Percentiles rank a stretch among this genome's conserved stretches.
Conservation (phyloP, 2,888 invertebrate genomes). For the Agrochola macilenta region DNA sequence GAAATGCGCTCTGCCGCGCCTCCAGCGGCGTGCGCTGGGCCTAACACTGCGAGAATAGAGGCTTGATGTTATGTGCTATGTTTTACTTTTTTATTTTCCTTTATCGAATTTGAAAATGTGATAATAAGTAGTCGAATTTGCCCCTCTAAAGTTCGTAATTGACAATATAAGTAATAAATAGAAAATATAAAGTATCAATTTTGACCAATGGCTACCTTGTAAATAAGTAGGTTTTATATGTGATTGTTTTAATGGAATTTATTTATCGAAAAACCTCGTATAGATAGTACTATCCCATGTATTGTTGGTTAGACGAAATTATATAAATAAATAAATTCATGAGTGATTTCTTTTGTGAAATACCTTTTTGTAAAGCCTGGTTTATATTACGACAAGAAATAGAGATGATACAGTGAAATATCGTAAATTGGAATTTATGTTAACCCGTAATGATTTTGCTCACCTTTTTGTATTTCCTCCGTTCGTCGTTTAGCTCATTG, state of each 20-base stretch:
- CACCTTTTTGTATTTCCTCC: neutral
- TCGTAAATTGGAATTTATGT: neutral
- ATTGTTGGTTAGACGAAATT: slow-evolving; percentile 28
- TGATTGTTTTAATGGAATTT: slow-evolving; percentile 38
- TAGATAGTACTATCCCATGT: slow-evolving; percentile 28
- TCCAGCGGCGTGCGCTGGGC: no score
- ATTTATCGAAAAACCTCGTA: slow-evolving; percentile 31
- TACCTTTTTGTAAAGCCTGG: slow-evolving; percentile 6
- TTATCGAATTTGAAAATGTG: slow-evolving; percentile 26
- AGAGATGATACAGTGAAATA: neutral
- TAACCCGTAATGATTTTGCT: neutral
- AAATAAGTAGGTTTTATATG: slow-evolving; percentile 55
- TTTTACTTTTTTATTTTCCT: neutral
- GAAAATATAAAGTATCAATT: slow-evolving; percentile 25
- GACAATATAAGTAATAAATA: slow-evolving; percentile 32
- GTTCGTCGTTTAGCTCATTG: neutral
- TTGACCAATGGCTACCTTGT: slow-evolving; percentile 58
- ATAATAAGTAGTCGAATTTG: slow-evolving; percentile 34
- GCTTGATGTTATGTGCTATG: neutral
- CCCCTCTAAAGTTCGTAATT: slow-evolving; percentile 23
- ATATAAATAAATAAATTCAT: slow-evolving; percentile 39
- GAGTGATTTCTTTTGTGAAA: slow-evolving; percentile 6
- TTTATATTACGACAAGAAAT: neutral
- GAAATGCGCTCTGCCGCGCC: no score
- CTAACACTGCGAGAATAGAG: neutral